These are phyloP conservation scores for Lacanobia wlatinum DNA, from an alignment of 2,888 invertebrate genomes.

Conservation along the genomic window DNA sequence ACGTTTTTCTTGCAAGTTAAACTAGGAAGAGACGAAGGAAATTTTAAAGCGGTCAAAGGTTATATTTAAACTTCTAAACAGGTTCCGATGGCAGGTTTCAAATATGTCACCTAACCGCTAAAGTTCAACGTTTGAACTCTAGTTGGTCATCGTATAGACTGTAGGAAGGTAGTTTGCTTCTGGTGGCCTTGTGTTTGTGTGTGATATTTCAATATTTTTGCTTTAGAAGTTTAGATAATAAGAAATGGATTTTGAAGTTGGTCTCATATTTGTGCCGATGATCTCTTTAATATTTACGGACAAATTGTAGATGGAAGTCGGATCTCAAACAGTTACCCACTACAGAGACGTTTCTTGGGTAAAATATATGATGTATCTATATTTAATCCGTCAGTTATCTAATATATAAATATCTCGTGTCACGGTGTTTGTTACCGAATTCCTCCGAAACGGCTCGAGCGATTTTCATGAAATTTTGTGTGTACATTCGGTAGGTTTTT, in stretches of 20 bases:
- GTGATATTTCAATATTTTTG: neutral
- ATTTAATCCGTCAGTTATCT: no score
- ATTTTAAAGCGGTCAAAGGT: neutral
- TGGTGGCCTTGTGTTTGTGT: no score
- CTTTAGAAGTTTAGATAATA: neutral
- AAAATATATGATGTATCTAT: no score
- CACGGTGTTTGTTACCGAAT: no score
- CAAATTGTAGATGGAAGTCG: no score
- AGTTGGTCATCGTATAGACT: neutral
- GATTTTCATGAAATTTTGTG: no score
- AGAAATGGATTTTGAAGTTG: neutral
- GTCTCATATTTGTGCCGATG: neutral
- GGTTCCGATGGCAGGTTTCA: slow-evolving; percentile 1
- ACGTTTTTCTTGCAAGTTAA: slow-evolving; percentile 12
- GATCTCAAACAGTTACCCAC: no score
- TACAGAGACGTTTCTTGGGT: no score
- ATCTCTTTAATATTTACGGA: no score
- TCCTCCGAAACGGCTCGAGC: no score
- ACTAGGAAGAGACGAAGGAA: neutral
- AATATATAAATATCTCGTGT: no score
- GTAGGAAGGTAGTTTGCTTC: neutral
- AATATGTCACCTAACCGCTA: slow-evolving; percentile 9
- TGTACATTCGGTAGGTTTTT: no score
- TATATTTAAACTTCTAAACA: neutral
- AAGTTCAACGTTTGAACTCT: slow-evolving; percentile 21